Evolutionary conservation across 30 jellyfish, hydroid and myxozoan genomes (phyloP).

Genomic region (Sanderia malayensis): DNA sequence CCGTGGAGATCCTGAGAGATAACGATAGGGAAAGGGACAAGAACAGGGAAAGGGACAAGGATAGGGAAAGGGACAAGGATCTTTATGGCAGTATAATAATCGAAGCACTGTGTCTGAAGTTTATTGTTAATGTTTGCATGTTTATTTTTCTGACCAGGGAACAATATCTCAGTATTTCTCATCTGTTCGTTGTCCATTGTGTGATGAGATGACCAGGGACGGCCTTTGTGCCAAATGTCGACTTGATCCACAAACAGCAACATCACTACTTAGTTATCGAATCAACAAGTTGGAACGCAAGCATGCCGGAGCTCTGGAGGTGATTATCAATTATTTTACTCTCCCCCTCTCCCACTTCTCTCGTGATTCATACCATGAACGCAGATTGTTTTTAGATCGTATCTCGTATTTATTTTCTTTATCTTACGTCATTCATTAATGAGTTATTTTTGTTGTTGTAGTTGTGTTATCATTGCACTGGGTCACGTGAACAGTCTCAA

Average conservation of each 20-base stretch:
- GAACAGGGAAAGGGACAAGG: too few relatives aligned
- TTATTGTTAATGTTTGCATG: too few relatives aligned
- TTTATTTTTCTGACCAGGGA: too few relatives aligned
- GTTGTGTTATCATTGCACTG: conserved; percentile 85
- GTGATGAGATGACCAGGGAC: conserved; percentile 76
- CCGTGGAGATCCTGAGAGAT: too few relatives aligned
- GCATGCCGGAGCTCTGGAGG: conserved; percentile 49
- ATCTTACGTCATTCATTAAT: too few relatives aligned
- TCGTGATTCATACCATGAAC: not conserved
- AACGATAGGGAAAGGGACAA: not conserved
- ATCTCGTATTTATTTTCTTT: too few relatives aligned
- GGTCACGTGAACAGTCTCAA: conserved; percentile 27
- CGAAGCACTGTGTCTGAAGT: too few relatives aligned
- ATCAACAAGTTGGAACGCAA: conserved; percentile 52
- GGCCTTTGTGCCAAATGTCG: conserved; percentile 56
- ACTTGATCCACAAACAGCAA: conserved; percentile 71
- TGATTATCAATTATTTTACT: not conserved
- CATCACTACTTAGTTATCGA: conserved; percentile 43
- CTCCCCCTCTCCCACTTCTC: not conserved
- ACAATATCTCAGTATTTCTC: conserved; percentile 90
- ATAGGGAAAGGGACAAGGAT: not conserved
- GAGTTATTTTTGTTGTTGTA: too few relatives aligned
- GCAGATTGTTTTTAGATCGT: not conserved
- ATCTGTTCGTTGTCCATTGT: conserved; percentile 72
- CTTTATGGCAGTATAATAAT: too few relatives aligned